Conservation (phyloP, 2,888 invertebrate genomes). For the Acanthoscelides obtectus region DNA sequence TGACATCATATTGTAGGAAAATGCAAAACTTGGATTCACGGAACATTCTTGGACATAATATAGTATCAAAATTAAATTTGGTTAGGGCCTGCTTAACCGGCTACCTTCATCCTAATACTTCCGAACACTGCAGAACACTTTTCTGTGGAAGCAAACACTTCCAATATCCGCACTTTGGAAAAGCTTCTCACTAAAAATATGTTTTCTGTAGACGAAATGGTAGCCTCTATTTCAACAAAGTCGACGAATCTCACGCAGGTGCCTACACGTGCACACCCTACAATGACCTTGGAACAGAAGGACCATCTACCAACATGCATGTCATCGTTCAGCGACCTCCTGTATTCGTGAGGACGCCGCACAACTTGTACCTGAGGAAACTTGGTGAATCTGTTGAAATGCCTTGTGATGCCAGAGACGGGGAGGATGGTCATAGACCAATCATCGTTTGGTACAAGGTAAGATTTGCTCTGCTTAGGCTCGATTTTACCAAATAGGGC, state of each 20-base stretch:
- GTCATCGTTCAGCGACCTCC: slow-evolving; percentile 84
- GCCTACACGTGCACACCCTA: slow-evolving; percentile 87
- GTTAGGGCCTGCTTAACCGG: too few relatives aligned
- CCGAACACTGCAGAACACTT: too few relatives aligned
- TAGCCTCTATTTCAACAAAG: slow-evolving; percentile 69
- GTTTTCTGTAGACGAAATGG: slow-evolving; percentile 52
- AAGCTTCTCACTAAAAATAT: too few relatives aligned
- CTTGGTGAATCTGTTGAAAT: slow-evolving; percentile 75
- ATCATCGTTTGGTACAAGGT: slow-evolving; percentile 67
- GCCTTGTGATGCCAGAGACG: slow-evolving; percentile 75
- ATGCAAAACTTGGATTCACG: too few relatives aligned
- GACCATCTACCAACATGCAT: slow-evolving; percentile 77
- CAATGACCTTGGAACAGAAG: slow-evolving; percentile 82
- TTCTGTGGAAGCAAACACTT: too few relatives aligned
- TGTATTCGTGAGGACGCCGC: slow-evolving; percentile 73
- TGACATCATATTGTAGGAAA: too few relatives aligned
- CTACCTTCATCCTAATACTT: too few relatives aligned
- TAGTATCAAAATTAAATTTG: too few relatives aligned
- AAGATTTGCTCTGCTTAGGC: too few relatives aligned
- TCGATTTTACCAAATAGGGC: too few relatives aligned
- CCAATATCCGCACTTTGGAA: too few relatives aligned
- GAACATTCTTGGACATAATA: too few relatives aligned
- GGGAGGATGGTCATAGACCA: slow-evolving; percentile 61
- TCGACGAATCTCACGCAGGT: slow-evolving; percentile 81
- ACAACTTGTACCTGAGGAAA: slow-evolving; percentile 77